Base-by-base conservation (phyloP, 2,888 invertebrate genomes). In the Himalopsyche tibetana region DNA sequence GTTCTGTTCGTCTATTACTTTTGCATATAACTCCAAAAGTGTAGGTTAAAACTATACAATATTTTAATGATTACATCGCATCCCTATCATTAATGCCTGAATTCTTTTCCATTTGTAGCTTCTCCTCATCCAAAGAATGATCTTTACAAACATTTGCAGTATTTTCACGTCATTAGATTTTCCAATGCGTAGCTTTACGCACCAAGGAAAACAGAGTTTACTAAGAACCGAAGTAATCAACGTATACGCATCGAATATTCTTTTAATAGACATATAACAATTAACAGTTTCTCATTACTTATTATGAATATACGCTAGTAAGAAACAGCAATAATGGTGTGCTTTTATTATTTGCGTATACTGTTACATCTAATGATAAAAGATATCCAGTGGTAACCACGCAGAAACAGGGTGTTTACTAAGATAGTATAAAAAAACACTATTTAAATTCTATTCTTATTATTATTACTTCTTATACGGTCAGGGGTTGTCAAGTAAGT, bases 171-270 rank as follows among this genome's bases (percentile, higher is more conserved):
- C 28, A 19, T 4, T 63, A 63, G 4, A 11, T 63, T 63, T 63
- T 63, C 63, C 11, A 19, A 63, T 63, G 28, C 1, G 6, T 40
- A 40, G 40, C 19, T 63, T 63, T 11, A 63, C 63, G 63, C 63
- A 63, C 63, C 63, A 28, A 11, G 28, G 5, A 63, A 28, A 63
- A 19, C 19, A 11, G 9, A 63, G 19, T 15, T 2, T 15, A 51
- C 51, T 12, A 51, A 4, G 12, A 15, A 0, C 15, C 15, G 3
- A 15, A 15, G 8, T 19, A 63, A 63, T 19, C 28, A 63, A 19
- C 63, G 63, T 63, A 4, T 63, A 63, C 63, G 63, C 63, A 63
- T 63, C 63, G 63, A 63, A 63, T 63, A 28, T 63, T 63, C 19
- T 19, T 19, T 63, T 63, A 63, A 63, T 63, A 19, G 63, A 63